These are phyloP conservation scores for Megastigmus dorsalis DNA, from an alignment of 2,888 invertebrate species.

Conservation along the genomic window DNA sequence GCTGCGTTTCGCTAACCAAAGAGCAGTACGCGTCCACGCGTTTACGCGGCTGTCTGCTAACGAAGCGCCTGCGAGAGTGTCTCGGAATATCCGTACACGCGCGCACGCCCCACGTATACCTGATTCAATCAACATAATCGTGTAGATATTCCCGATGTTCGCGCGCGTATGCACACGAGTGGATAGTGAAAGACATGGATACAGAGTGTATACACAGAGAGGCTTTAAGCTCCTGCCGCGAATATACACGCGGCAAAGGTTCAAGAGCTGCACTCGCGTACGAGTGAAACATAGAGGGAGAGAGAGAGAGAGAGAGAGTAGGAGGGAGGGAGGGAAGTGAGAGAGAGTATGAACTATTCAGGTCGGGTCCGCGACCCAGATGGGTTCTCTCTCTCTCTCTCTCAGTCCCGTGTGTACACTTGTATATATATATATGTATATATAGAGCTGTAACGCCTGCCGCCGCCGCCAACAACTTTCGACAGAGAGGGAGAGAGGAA, in stretches of 20 bases:
- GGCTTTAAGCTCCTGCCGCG: slow-evolving; percentile 10
- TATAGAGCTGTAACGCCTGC: slow-evolving; percentile 8
- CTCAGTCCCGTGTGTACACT: not conserved
- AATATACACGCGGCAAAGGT: slow-evolving; percentile 23
- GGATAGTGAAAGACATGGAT: not conserved
- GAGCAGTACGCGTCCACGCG: not conserved
- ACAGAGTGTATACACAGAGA: not conserved
- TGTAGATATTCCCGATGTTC: not conserved
- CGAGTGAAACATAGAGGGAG: no score
- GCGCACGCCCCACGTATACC: not conserved
- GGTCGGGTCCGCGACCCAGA: slow-evolving; percentile 60
- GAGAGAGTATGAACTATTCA: slow-evolving; percentile 54
- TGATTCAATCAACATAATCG: slow-evolving; percentile 41
- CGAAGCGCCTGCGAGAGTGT: no score
- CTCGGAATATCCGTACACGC: no score
- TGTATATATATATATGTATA: not conserved
- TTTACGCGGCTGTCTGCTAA: not conserved
- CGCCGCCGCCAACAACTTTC: slow-evolving; percentile 49
- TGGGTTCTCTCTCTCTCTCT: slow-evolving; percentile 28
- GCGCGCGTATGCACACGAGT: not conserved
- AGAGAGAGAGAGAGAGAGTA: not conserved
- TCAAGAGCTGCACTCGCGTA: slow-evolving; percentile 27
- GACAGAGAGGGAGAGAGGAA: no score
- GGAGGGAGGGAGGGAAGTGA: not conserved
- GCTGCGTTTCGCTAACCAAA: not conserved